phyloP scores from a whole-genome alignment of 2,888 invertebrate genomes.

The Scaptomyza flava region DNA sequence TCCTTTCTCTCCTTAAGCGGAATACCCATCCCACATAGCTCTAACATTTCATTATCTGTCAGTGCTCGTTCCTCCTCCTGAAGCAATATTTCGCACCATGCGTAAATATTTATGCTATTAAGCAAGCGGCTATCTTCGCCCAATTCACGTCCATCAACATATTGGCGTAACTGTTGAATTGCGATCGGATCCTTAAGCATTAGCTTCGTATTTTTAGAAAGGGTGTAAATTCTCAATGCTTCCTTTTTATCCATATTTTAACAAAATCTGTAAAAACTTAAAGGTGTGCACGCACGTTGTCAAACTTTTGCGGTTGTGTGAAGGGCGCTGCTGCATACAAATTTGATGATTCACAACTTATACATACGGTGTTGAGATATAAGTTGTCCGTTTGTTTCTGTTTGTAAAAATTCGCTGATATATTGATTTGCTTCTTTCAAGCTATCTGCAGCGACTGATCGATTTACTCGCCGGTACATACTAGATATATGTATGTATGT shows the following conservation, averaged over 20 bases:
- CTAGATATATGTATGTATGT: too few species aligned
- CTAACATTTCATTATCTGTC: neutral
- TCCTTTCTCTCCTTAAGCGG: neutral
- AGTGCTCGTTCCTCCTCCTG: neutral
- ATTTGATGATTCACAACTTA: too few species aligned
- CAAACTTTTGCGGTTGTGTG: too few species aligned
- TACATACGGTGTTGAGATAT: too few species aligned
- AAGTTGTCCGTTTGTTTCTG: too few species aligned
- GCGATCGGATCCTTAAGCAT: slow-evolving; percentile 3
- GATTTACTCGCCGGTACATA: too few species aligned
- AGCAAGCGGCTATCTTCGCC: neutral
- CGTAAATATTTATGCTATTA: neutral
- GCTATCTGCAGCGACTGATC: too few species aligned
- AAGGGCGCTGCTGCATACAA: too few species aligned
- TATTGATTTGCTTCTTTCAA: too few species aligned
- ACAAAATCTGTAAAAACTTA: too few species aligned
- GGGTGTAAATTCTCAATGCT: neutral
- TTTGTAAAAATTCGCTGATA: too few species aligned
- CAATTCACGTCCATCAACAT: neutral
- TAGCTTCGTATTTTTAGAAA: neutral
- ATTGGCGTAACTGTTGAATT: neutral
- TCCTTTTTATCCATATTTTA: neutral
- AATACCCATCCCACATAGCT: neutral
- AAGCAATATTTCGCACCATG: slow-evolving; percentile 3
- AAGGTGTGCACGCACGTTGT: too few species aligned